phyloP scores from a whole-genome alignment of 1,140 invertebrate genomes.

The Drusus annulatus region DNA sequence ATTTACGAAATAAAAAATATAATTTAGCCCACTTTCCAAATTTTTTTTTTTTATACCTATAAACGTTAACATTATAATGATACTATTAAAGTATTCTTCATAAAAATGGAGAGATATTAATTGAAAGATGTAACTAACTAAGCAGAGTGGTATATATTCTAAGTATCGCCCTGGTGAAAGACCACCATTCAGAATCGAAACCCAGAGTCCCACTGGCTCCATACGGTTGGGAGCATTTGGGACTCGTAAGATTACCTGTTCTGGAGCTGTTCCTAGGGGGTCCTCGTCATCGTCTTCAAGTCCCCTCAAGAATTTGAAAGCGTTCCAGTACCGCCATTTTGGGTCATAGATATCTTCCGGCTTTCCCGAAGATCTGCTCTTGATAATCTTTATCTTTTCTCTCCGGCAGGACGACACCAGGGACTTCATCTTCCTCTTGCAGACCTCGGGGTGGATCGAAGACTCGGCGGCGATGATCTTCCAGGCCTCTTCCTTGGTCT shows the following conservation, averaged over 20 bases:
- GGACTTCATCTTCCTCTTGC: slow-evolving; percentile 56
- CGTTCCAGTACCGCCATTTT: slow-evolving; percentile 56
- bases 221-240: no score
- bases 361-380: slow-evolving; percentile 34
- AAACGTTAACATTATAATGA: no score
- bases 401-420: slow-evolving; percentile 49
- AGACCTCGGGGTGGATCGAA: slow-evolving; percentile 43
- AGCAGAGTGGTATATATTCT: no score
- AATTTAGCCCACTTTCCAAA: no score
- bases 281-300: slow-evolving; percentile 54
- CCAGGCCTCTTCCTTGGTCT: slow-evolving; percentile 50
- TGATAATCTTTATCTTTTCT: slow-evolving; percentile 50
- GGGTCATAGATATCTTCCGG: slow-evolving; percentile 34
- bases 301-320: slow-evolving; percentile 54
- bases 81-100: no score
- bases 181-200: no score
- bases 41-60: no score
- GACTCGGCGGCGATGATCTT: slow-evolving; percentile 48
- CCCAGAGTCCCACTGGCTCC: no score
- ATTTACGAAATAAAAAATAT: no score
- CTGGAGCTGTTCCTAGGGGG: slow-evolving; percentile 52
- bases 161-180: no score
- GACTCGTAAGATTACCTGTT: slow-evolving; percentile 24
- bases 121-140: no score
- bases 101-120: no score